phyloP scores from a whole-genome alignment of 2,888 invertebrate species.

The Megamerina dolium region DNA sequence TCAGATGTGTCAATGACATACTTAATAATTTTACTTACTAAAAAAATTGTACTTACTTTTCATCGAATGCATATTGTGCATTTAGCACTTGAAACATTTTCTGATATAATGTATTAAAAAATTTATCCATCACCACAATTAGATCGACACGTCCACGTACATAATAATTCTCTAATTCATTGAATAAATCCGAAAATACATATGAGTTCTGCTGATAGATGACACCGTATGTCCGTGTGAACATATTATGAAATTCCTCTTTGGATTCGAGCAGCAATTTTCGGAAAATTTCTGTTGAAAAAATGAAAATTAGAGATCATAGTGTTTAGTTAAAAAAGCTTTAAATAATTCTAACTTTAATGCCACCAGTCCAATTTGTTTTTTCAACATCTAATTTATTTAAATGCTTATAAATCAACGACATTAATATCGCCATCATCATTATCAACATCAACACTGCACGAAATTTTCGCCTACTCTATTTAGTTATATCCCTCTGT shows the following conservation, averaged over 20 bases:
- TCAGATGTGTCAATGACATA: no score
- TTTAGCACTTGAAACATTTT: slow-evolving; percentile 95
- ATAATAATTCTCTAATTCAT: slow-evolving; percentile 85
- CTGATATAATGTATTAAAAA: slow-evolving; percentile 88
- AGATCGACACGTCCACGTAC: slow-evolving; percentile 76
- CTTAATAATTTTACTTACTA: neutral
- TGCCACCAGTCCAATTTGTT: slow-evolving; percentile 1
- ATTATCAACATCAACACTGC: no score
- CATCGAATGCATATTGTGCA: slow-evolving; percentile 84
- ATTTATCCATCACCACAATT: slow-evolving; percentile 81
- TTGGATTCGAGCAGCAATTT: slow-evolving; percentile 77
- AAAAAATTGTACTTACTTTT: slow-evolving; percentile 58
- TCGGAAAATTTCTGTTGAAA: slow-evolving; percentile 76
- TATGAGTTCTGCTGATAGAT: slow-evolving; percentile 91
- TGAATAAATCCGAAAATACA: slow-evolving; percentile 87
- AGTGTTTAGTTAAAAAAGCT: slow-evolving; percentile 2
- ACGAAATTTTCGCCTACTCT: no score
- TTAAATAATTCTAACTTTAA: slow-evolving; percentile 6
- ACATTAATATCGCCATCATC: no score
- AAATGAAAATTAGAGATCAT: slow-evolving; percentile 11
- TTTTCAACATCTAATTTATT: no score
- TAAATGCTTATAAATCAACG: no score
- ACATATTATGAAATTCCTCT: slow-evolving; percentile 89
- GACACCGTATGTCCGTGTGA: slow-evolving; percentile 89
- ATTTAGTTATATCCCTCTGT: no score